These are phyloP conservation scores for Ophion slaviceki DNA, from an alignment of 2,888 invertebrate species.

Conservation along the genomic window DNA sequence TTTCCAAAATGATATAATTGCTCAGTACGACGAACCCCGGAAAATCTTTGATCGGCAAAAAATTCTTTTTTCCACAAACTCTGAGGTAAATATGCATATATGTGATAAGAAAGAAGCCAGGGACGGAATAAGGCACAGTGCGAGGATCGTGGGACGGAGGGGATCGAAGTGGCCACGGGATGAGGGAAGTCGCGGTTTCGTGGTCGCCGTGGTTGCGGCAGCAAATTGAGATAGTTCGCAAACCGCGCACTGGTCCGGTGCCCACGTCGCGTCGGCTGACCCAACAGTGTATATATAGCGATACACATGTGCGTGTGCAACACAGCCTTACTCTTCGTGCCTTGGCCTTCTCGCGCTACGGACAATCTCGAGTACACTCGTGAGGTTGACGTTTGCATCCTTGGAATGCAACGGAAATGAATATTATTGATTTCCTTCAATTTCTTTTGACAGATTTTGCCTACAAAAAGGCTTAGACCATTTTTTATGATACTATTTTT, in stretches of 20 bases:
- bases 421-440: too few species aligned
- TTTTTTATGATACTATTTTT: too few species aligned
- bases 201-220: slow-evolving; percentile 79
- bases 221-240: slow-evolving; percentile 83
- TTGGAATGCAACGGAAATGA: too few species aligned
- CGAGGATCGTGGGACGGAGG: slow-evolving; percentile 42
- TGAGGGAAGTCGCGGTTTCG: slow-evolving; percentile 79
- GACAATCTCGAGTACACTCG: neutral
- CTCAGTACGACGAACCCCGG: too few species aligned
- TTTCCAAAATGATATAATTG: too few species aligned
- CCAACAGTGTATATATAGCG: slow-evolving; percentile 69
- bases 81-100: too few species aligned
- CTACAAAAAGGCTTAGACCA: too few species aligned
- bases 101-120: slow-evolving; percentile 30
- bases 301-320: slow-evolving; percentile 49
- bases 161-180: slow-evolving; percentile 70
- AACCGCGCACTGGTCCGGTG: slow-evolving; percentile 73
- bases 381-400: neutral
- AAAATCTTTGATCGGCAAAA: too few species aligned
- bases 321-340: slow-evolving; percentile 16
- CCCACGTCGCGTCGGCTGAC: slow-evolving; percentile 77
- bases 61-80: too few species aligned
- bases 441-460: too few species aligned
- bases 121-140: slow-evolving; percentile 28
- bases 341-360: slow-evolving; percentile 14